Evolutionary conservation across 2,113 vertebrate species (phyloP).

Genomic region (Melanotaenia duboulayi): DNA sequence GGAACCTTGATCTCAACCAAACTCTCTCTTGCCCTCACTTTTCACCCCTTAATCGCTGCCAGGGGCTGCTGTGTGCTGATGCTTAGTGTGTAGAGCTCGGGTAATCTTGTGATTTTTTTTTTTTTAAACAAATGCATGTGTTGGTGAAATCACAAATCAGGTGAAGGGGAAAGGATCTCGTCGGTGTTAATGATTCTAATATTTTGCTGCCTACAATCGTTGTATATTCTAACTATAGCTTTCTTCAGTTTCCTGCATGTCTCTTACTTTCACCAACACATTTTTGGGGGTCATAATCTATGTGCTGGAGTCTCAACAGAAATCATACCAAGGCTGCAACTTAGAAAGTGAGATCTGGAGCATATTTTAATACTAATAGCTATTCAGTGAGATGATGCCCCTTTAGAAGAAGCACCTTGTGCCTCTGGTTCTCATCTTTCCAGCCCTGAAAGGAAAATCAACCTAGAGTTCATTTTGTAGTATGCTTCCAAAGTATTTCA

Average conservation of each 20-base stretch:
- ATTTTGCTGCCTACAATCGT: constrained; percentile 23
- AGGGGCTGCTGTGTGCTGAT: constrained; percentile 55
- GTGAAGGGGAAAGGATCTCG: constrained; percentile 45
- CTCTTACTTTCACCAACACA: constrained; percentile 2
- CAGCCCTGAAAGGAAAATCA: constrained; percentile 12
- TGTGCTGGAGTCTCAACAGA: background rate
- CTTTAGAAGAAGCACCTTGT: background rate
- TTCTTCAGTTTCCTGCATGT: constrained; percentile 44
- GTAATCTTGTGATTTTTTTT: constrained; percentile 10
- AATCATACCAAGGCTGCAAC: background rate
- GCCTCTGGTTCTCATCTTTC: constrained; percentile 7
- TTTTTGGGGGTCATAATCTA: background rate
- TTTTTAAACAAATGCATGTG: constrained; percentile 18
- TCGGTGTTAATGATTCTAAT: constrained; percentile 60
- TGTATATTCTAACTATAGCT: constrained; percentile 21
- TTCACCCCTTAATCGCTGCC: constrained; percentile 39
- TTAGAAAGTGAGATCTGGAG: background rate
- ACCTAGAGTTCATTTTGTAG: constrained; percentile 12
- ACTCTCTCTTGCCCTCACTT: constrained; percentile 71
- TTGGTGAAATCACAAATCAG: constrained; percentile 35
- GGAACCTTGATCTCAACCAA: constrained; percentile 60
- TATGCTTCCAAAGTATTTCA: constrained; percentile 53
- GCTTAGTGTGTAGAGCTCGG: constrained; percentile 47
- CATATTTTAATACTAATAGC: background rate
- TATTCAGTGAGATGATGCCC: background rate